Evolutionary conservation across 2,113 vertebrate species (phyloP), one percentile per base, ranked within the genome.

Genomic region (Notarius quadriscutis): DNA sequence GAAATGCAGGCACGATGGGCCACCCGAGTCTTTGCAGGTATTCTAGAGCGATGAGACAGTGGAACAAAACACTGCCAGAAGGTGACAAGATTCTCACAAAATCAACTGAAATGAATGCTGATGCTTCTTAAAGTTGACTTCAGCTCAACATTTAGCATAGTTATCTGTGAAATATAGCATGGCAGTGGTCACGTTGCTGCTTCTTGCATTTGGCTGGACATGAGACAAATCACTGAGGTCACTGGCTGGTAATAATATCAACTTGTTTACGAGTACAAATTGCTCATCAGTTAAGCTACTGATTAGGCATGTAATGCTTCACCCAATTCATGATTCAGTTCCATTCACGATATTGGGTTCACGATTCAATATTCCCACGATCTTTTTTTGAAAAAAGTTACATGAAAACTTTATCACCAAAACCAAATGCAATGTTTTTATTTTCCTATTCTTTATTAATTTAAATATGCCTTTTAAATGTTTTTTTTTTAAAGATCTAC

Each of bases 1-100:
- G 98, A 99, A 92, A 92, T 99, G 89, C 98, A 99, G 91, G 95
- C 94, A n/a, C 95, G 97, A 67, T 99, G 97, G 97, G 97, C 93
- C 75, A 93, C 94, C 0, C 50, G 41, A 0, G 92, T 97, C n/a
- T 97, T 99, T 88, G 92, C 95, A 91, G 97, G 98, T 98, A 95
- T 92, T 87, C 17, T 2, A 57, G 25, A 25, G 22, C 2, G 7
- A 18, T 7, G 6, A 34, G 48, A 74, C 48, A 60, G 8, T 63
- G 17, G 10, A 48, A n/a, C 48, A 48, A 55, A 78, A 78, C 20
- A 1, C 1, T 53, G 20, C 5, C 10, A 55, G 55, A 78, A 25
- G 2, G 0, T 53, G 20, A 20, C 14, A 78, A 55, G 25, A 79
- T 57, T 57, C 50, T 77, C 4, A 72, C 14, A n/a, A n/a, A 78